Conservation (phyloP, 2,797 vertebrate genomes). For the Iguana delicatissima region DNA sequence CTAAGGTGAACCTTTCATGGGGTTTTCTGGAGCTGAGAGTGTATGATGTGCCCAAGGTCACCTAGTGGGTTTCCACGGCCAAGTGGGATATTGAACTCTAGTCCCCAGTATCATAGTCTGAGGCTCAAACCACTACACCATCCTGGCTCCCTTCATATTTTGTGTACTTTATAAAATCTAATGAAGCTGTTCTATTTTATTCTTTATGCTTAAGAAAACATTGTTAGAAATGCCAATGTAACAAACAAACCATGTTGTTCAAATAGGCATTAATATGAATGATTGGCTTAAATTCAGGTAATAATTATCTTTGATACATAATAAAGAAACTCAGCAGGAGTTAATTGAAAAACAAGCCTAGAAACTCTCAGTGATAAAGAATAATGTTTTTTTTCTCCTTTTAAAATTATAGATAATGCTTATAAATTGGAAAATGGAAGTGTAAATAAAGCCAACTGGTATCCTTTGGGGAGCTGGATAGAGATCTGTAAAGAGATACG, state of each 20-base stretch:
- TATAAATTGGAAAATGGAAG: conserved; percentile 18
- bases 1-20: too few species aligned
- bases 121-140: background rate
- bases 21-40: too few species aligned
- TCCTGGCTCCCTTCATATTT: conserved; percentile 46
- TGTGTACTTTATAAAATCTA: conserved; percentile 60
- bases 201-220: conserved; percentile 60
- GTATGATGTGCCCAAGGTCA: too few species aligned
- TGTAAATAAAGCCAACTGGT: conserved; percentile 32
- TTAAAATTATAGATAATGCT: conserved; percentile 14
- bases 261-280: conserved; percentile 46
- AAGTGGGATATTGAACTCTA: too few species aligned
- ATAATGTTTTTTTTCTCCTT: background rate
- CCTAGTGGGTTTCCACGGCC: too few species aligned
- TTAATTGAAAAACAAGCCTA: conserved; percentile 40
- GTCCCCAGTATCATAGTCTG: too few species aligned
- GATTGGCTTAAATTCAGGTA: conserved; percentile 32
- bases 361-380: conserved; percentile 32
- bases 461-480: conserved; percentile 11
- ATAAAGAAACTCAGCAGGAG: conserved; percentile 35
- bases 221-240: conserved; percentile 59
- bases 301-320: conserved; percentile 32
- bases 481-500: conserved; percentile 10
- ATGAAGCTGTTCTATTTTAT: conserved; percentile 44
- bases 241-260: conserved; percentile 57